Base-by-base conservation (phyloP, 2,888 invertebrate species). In the Cepaea hortensis region DNA sequence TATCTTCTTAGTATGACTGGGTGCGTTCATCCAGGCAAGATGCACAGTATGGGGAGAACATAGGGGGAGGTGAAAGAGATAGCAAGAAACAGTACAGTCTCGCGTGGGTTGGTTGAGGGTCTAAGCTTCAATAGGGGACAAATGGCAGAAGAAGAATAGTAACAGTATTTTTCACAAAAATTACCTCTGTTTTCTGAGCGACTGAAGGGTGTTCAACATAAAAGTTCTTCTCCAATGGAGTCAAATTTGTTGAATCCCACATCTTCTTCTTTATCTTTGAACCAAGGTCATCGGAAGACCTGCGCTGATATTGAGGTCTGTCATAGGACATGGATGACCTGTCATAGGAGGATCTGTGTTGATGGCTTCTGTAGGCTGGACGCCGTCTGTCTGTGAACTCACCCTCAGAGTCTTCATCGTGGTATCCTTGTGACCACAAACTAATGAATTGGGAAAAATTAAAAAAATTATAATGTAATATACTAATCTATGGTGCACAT, bases 181-280 rank as follows among this genome's bases (percentile, higher is more conserved):
- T 80, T 72, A 85, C 85, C 85, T 85, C 73, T 7, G 85, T 80
- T 35, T 62, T 77, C 62, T 80, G 70, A 9, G 85, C 55, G 20
- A 80, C 61, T 72, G 70, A 68, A 48, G 50, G 68, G 46, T 84
- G 75, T 23, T 84, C 84, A 80, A 87, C 87, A 80, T 84, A 87
- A 72, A 87, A 84, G 62, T 87, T 87, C 62, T 87, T 87, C 75
- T 87, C 87, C 50, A 87, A 18, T 48, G 87, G 80, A 50, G 83
- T 6, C 35, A 87, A 62, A 6, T 70, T 15, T 50, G 20, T 73
- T 61, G 68, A n/a, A n/a, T 84, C 76, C 87, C 87, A 87, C 48
- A 61, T 72, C 61, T 81, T 87, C 20, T 79, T 65, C n/a, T 82
- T 82, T 23, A 86, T 68, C 18, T 83, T 83, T 4, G 86, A 76